Conservation (phyloP, 2,113 vertebrate genomes). For the Syrrhaptes paradoxus region DNA sequence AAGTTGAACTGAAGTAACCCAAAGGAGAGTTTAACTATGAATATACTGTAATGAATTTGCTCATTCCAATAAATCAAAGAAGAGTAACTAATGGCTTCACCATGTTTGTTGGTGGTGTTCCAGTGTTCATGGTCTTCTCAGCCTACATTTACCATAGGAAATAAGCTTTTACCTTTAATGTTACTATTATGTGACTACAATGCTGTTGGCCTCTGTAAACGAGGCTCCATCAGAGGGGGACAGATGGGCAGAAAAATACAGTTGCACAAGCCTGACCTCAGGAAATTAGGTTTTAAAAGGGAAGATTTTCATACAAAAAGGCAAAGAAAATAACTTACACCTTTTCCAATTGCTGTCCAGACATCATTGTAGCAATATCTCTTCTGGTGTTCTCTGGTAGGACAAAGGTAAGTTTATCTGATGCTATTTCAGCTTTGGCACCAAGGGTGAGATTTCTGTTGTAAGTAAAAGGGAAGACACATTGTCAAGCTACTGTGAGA, state of each 20-base stretch:
- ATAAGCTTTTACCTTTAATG: neutral
- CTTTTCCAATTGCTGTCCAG: conserved; percentile 19
- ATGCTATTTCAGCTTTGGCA: conserved; percentile 89
- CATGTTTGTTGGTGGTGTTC: neutral
- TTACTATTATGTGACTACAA: neutral
- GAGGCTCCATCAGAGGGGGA: neutral
- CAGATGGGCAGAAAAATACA: neutral
- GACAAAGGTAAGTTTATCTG: conserved; percentile 80
- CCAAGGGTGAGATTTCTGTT: conserved; percentile 87
- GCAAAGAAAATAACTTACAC: conserved; percentile 84
- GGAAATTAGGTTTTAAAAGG: neutral
- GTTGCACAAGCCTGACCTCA: neutral
- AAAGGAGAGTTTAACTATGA: neutral
- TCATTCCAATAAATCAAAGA: neutral
- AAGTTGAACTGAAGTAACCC: neutral
- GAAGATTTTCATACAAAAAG: neutral
- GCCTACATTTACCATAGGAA: neutral
- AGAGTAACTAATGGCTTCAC: neutral
- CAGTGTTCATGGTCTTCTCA: neutral
- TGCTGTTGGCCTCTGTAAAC: neutral
- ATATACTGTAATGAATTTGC: neutral
- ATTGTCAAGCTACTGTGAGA: neutral
- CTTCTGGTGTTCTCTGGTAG: conserved; percentile 67
- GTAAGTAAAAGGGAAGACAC: conserved; percentile 15
- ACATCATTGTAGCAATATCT: conserved; percentile 77